Percentiles rank a stretch among this genome's conserved stretches.
Conservation (phyloP, 92 coral and sea anemone genomes). For the Hydrozoanthus gracilis region DNA sequence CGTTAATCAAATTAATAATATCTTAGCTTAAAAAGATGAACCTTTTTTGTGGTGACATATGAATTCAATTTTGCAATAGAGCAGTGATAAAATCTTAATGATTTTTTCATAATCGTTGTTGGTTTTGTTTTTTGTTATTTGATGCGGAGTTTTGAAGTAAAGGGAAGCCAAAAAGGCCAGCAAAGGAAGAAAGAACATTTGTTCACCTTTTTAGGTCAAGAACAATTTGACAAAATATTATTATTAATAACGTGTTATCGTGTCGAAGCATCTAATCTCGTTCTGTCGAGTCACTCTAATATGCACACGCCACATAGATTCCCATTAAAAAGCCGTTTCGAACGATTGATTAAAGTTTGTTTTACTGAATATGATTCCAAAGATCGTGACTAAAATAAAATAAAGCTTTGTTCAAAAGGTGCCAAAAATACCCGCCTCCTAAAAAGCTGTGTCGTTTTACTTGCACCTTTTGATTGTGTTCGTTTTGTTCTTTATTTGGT, state of each 20-base stretch:
- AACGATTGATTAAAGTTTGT: not conserved
- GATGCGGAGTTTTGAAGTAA: constrained; percentile 3
- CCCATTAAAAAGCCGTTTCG: constrained; percentile 25
- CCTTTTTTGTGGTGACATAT: not conserved
- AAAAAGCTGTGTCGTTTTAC: constrained; percentile 1
- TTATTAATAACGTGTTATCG: constrained; percentile 28
- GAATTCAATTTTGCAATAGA: constrained; percentile 11
- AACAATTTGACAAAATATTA: not conserved
- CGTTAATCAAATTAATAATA: not conserved
- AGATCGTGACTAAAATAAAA: not conserved
- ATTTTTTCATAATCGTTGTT: constrained; percentile 27
- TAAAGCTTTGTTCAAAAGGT: constrained; percentile 16
- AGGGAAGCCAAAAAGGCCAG: not conserved
- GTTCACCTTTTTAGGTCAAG: constrained; percentile 17
- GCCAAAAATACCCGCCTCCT: constrained; percentile 29
- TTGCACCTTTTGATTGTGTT: constrained; percentile 12
- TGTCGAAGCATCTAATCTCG: constrained; percentile 19
- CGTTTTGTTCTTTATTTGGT: not conserved
- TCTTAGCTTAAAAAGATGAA: not conserved
- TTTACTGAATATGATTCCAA: not conserved
- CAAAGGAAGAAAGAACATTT: not conserved
- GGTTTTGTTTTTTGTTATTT: not conserved
- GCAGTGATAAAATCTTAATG: constrained; percentile 15
- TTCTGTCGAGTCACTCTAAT: not conserved
- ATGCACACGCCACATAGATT: not conserved